Percentiles rank a stretch among this genome's conserved stretches.
These are phyloP conservation scores for Rhabdomys pumilio DNA, from an alignment of 2,797 vertebrate genomes.

Conservation along the genomic window DNA sequence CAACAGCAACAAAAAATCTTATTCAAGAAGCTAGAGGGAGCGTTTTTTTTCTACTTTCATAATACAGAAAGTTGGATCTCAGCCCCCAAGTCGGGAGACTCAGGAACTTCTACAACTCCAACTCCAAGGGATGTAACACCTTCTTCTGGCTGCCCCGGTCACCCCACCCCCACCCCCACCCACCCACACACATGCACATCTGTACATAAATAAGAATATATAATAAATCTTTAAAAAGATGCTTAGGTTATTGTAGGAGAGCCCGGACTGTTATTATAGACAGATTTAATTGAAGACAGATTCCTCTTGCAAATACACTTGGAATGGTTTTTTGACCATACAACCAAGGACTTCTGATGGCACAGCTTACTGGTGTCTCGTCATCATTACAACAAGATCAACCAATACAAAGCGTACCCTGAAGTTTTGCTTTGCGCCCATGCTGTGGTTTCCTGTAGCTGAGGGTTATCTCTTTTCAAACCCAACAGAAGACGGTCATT, in stretches of 20 bases:
- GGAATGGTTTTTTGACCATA: slow-evolving; percentile 18
- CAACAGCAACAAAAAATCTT: neutral
- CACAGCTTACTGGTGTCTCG: neutral
- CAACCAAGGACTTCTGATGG: neutral
- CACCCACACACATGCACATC: neutral
- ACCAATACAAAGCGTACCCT: neutral
- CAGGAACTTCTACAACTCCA: neutral
- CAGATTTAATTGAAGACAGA: slow-evolving; percentile 43
- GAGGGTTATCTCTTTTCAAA: neutral
- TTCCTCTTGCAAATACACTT: neutral
- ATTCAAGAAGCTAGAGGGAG: neutral
- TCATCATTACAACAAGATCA: neutral
- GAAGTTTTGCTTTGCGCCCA: neutral
- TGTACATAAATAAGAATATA: neutral
- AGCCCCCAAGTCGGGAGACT: neutral
- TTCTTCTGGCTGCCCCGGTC: neutral
- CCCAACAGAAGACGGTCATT: neutral
- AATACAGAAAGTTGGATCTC: neutral
- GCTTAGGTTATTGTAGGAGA: neutral
- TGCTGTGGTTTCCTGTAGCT: neutral
- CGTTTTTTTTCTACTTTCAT: neutral
- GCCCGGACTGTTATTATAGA: neutral
- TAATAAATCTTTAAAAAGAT: neutral
- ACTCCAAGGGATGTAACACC: neutral
- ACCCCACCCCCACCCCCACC: neutral